phyloP scores from a whole-genome alignment of 1,140 invertebrate genomes.

The Temnothorax curvispinosus region DNA sequence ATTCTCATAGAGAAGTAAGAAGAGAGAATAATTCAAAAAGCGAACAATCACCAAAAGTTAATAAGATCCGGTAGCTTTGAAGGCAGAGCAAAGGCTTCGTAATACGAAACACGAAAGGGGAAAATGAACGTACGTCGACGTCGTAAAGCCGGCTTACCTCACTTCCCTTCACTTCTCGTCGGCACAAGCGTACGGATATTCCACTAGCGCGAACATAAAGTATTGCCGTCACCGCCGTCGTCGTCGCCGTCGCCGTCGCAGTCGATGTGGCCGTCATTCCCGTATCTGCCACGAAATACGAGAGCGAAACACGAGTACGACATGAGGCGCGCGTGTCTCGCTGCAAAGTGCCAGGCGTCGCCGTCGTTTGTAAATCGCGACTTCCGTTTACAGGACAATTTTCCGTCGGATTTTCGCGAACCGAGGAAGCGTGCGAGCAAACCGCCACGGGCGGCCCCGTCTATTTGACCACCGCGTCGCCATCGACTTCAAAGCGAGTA shows the following conservation, averaged over 20 bases:
- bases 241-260: neutral
- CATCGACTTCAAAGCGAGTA: neutral
- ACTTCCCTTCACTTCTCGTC: slow-evolving; percentile 1
- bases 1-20: neutral
- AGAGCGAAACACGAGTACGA: neutral
- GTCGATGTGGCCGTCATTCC: neutral
- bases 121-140: slow-evolving; percentile 4
- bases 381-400: neutral
- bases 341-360: neutral
- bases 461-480: too few relatives aligned
- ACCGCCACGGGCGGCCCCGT: neutral
- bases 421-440: neutral
- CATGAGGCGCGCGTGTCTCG: neutral
- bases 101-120: slow-evolving; percentile 4
- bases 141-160: slow-evolving; percentile 27
- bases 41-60: neutral
- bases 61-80: slow-evolving; percentile 17
- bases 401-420: neutral
- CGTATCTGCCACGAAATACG: neutral
- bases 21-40: neutral
- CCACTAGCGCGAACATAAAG: slow-evolving; percentile 25
- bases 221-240: neutral
- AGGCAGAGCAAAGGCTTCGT: neutral
- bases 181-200: slow-evolving; percentile 8
- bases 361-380: neutral